Conservation (phyloP, 53 echinoderm and acorn worm species). For the Zoroaster sp. region DNA sequence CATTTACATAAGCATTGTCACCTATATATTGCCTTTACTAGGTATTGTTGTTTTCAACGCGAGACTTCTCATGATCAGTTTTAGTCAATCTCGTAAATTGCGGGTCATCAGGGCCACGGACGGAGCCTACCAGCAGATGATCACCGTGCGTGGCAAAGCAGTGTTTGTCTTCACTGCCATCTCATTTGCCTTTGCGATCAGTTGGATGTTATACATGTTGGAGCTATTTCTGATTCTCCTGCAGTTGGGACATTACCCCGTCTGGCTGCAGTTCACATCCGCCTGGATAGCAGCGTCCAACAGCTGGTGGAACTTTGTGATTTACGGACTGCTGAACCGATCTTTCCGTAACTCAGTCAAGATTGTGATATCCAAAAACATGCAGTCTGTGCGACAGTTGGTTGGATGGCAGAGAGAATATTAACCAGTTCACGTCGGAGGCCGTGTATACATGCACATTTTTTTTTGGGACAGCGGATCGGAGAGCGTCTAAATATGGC, state of each 20-base stretch:
- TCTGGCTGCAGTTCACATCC: not conserved
- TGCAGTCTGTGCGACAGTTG: not conserved
- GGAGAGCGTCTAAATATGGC: too few species aligned
- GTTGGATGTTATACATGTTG: not conserved
- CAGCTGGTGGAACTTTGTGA: constrained; percentile 23
- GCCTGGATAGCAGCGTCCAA: not conserved
- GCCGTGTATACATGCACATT: too few species aligned
- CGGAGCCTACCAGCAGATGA: not conserved
- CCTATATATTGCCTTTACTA: not conserved
- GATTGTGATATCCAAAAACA: not conserved
- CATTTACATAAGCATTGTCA: not conserved
- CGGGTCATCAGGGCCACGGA: not conserved
- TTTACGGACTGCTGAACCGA: not conserved
- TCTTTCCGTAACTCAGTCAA: not conserved
- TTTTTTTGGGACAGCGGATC: too few species aligned
- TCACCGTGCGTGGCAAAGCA: not conserved
- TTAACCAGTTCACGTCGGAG: too few species aligned
- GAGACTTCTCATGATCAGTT: not conserved
- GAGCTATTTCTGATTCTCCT: constrained; percentile 1
- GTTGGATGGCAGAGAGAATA: not conserved
- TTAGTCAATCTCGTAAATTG: not conserved
- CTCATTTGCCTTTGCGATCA: constrained; percentile 7
- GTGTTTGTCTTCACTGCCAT: constrained; percentile 4
- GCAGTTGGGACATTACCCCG: not conserved
- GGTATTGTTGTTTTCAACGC: not conserved